Evolutionary conservation across 2,113 vertebrate species (phyloP).

Genomic region (Heptranchias perlo): DNA sequence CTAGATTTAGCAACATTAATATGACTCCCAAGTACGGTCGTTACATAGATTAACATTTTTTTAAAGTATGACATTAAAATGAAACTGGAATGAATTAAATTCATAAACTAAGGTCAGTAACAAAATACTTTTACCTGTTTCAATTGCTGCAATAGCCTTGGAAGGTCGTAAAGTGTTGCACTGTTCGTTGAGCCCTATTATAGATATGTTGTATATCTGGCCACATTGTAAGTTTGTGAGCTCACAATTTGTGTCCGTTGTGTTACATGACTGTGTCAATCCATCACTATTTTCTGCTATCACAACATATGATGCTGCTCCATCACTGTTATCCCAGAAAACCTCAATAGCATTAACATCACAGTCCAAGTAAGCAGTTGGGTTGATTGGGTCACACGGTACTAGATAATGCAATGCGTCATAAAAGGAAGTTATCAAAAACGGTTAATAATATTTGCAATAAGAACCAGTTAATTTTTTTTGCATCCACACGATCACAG

Average conservation of each 20-base stretch:
- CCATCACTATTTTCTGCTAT: conserved; percentile 50
- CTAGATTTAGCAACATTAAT: neutral
- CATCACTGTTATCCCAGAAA: conserved; percentile 54
- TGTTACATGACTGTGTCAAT: conserved; percentile 45
- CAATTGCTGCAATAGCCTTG: conserved; percentile 23
- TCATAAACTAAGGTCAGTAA: neutral
- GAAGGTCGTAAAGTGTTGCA: conserved; percentile 49
- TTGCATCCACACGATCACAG: neutral
- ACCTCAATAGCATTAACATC: conserved; percentile 49
- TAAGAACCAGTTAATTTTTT: neutral
- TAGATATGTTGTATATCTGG: conserved; percentile 59
- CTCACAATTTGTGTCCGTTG: conserved; percentile 46
- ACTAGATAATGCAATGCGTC: conserved; percentile 43
- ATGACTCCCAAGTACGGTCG: neutral
- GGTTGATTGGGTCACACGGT: conserved; percentile 53
- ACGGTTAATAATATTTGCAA: neutral
- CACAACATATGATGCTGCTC: conserved; percentile 48
- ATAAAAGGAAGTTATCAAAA: neutral
- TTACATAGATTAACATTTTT: neutral
- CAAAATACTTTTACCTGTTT: conserved; percentile 8
- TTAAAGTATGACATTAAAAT: neutral
- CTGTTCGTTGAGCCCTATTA: conserved; percentile 52
- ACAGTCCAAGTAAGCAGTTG: conserved; percentile 51
- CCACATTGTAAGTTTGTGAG: conserved; percentile 57
- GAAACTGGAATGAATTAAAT: neutral